Conservation (phyloP, 1,140 invertebrate species). For the Battus philenor region DNA sequence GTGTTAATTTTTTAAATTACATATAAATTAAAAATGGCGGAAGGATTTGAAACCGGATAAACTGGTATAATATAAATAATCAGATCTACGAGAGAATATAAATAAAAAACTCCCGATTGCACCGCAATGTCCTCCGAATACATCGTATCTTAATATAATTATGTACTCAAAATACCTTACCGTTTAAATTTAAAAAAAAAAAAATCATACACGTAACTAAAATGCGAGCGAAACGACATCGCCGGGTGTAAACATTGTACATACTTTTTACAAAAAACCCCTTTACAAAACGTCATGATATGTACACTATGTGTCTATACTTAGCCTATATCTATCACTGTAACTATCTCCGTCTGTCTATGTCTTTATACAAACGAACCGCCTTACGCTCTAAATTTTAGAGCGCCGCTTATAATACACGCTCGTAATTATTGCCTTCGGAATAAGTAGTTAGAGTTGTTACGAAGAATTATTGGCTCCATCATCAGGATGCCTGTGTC, state of each 20-base stretch:
- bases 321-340: constrained; percentile 50
- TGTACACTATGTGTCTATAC: constrained; percentile 53
- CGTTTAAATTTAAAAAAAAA: constrained; percentile 27
- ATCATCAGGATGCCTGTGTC: no score
- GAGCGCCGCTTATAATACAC: constrained; percentile 46
- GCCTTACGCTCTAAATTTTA: constrained; percentile 68
- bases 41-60: no score
- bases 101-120: constrained; percentile 49
- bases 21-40: no score
- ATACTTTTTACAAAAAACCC: constrained; percentile 45
- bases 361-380: constrained; percentile 54
- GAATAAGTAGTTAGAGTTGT: constrained; percentile 44
- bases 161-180: constrained; percentile 47
- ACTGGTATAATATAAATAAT: constrained; percentile 27
- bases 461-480: no score
- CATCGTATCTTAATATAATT: constrained; percentile 23
- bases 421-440: constrained; percentile 37
- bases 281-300: constrained; percentile 59
- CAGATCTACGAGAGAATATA: no score
- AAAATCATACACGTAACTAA: constrained; percentile 24
- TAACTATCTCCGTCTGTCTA: constrained; percentile 25
- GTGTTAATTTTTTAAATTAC: no score
- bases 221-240: constrained; percentile 25
- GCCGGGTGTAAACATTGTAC: constrained; percentile 35
- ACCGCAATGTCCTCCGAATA: constrained; percentile 28